Conservation (phyloP, 37 sponge, comb jelly and placozoan species). For the Cliona cf. orientalis region DNA sequence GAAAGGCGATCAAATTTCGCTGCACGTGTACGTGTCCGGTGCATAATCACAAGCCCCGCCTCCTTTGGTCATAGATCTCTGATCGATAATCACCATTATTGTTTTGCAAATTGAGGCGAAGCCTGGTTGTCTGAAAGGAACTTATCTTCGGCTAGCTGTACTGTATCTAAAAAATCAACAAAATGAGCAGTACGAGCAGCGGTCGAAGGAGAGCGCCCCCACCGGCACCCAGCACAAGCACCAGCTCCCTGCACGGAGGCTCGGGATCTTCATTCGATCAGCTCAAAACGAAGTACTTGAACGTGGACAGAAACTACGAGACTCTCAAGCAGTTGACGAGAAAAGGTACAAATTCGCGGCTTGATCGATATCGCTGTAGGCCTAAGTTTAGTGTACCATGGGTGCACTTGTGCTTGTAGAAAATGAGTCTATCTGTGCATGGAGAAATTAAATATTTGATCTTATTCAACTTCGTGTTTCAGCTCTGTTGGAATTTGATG, state of each 20-base stretch:
- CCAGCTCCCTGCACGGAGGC: background rate
- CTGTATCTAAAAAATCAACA: too few species aligned
- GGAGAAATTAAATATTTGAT: background rate
- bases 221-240: background rate
- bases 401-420: constrained; percentile 9
- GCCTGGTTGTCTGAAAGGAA: too few species aligned
- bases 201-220: background rate
- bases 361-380: too few species aligned
- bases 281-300: constrained; percentile 67
- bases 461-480: background rate
- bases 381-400: background rate
- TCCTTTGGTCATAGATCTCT: background rate
- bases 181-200: background rate
- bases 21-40: background rate
- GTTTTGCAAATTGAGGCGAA: too few species aligned
- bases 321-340: constrained; percentile 61
- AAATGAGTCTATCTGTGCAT: constrained; percentile 30
- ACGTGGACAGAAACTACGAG: constrained; percentile 79
- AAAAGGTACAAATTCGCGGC: constrained; percentile 38
- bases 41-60: background rate
- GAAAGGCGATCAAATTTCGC: background rate
- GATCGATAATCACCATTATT: too few species aligned
- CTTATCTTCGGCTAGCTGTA: background rate
- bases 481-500: constrained; percentile 77
- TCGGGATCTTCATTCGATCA: constrained; percentile 55